Evolutionary conservation across 2,113 vertebrate genomes (phyloP).

Genomic region (Seriola quinqueradiata): DNA sequence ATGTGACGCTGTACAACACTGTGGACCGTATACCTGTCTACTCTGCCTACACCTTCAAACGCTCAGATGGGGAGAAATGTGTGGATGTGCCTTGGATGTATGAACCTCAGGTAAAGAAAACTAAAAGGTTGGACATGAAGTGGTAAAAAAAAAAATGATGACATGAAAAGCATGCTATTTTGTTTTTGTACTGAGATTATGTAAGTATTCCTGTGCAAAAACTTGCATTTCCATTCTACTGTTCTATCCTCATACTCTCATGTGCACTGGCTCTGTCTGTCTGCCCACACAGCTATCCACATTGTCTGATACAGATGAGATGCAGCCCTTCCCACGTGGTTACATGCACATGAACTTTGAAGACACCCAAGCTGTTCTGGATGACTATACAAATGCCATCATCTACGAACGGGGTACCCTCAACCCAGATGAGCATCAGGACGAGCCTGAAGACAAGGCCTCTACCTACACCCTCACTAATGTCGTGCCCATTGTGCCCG

Average conservation of each 20-base stretch:
- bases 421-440: conserved; percentile 81
- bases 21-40: conserved; percentile 76
- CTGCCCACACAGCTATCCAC: conserved; percentile 72
- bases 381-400: conserved; percentile 78
- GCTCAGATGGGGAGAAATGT: conserved; percentile 73
- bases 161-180: neutral
- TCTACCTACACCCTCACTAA: conserved; percentile 84
- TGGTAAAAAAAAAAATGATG: neutral
- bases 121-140: neutral
- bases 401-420: conserved; percentile 75
- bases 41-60: conserved; percentile 83
- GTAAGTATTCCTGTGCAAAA: neutral
- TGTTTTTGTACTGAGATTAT: neutral
- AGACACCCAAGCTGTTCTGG: conserved; percentile 78
- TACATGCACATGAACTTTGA: conserved; percentile 77
- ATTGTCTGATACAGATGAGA: conserved; percentile 69
- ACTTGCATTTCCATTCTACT: neutral
- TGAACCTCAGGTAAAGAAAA: conserved; percentile 80
- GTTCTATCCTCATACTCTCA: neutral
- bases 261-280: neutral
- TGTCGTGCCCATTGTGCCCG: conserved; percentile 72
- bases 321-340: conserved; percentile 74
- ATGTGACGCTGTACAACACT: conserved; percentile 76
- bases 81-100: conserved; percentile 83
- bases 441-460: conserved; percentile 76